These are phyloP conservation scores for Eucera pruinosa DNA, from an alignment of 2,888 invertebrate genomes.

Conservation along the genomic window DNA sequence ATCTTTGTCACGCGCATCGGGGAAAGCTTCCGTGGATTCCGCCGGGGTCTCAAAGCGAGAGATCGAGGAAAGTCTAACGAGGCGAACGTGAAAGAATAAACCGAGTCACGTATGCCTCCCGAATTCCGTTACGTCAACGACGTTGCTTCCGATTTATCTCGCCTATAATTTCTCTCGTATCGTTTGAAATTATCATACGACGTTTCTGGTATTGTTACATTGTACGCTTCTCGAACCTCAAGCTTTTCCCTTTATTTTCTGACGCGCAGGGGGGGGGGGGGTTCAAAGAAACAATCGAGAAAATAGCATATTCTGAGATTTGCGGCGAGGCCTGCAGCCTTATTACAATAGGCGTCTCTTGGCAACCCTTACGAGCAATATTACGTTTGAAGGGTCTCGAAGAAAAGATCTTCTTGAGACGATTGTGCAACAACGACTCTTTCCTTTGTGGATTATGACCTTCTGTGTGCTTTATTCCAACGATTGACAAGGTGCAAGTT, in stretches of 20 bases:
- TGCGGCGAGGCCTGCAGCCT: conserved; percentile 1
- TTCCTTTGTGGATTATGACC: background rate
- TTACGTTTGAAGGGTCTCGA: background rate
- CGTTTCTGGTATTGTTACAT: too few relatives aligned
- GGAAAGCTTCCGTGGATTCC: conserved; percentile 7
- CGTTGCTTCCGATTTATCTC: too few relatives aligned
- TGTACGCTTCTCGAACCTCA: too few relatives aligned
- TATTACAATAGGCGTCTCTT: conserved; percentile 8
- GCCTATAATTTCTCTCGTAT: too few relatives aligned
- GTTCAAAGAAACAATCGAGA: conserved; percentile 21
- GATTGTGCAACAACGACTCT: background rate
- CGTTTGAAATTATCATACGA: too few relatives aligned
- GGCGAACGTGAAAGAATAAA: conserved; percentile 23
- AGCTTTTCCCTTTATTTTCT: background rate
- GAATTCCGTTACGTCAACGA: too few relatives aligned
- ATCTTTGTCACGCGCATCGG: conserved; percentile 8
- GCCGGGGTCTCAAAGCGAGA: background rate
- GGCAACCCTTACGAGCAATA: background rate
- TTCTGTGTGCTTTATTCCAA: background rate
- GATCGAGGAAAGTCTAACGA: conserved; percentile 15
- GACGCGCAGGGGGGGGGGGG: too few relatives aligned
- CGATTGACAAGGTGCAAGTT: background rate
- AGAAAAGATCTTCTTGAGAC: background rate
- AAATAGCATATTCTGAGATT: background rate
- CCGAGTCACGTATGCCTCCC: too few relatives aligned